Base-by-base conservation (phyloP, 2,113 vertebrate genomes). In the Mesocricetus auratus region DNA sequence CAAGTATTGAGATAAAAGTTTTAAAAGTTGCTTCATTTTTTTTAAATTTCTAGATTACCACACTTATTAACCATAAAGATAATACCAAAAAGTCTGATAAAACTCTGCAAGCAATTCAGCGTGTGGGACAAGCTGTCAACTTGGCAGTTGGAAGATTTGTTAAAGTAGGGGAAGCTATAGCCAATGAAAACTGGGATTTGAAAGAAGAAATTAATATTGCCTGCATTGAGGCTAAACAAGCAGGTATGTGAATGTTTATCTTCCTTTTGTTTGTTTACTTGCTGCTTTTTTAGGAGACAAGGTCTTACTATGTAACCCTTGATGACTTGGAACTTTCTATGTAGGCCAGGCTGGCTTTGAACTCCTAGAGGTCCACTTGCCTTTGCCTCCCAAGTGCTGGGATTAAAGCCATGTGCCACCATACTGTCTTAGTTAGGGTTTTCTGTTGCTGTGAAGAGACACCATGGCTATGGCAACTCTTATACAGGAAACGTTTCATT, bases 11-110 rank as follows among this genome's bases (percentile, higher is more conserved):
- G 12, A 15, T 92, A 86, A 85, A 68, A 45, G 91, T 96, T 92
- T 97, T 98, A 91, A 79, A 97, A 83, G n/a, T 94, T 95, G 81
- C 75, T 97, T 91, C 95, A 82, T 62, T 93, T 95, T 94, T 83
- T 29, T 71, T 71, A 19, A 42, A 42, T 93, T 98, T 98, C 85
- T 98, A 99, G 99, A 99, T 99, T 97, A 99, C 99, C 82, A 99
- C 99, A 11, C 99, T 99, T 96, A 99, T 99, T 98, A 99, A 99
- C 98, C 99, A 99, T 92, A 99, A 99, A 98, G 99, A 99, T 97
- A 99, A 99, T 98, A 99, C 99, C 95, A 99, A 99, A 98, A 99
- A 99, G 98, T 99, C 99, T 0, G 99, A 99, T 98, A 99, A 99
- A 98, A 99, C 99, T 73, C 98, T 99, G 96, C 99, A 99, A 95